A percentile compares a stretch with the other conserved stretches of the same genome.
phyloP scores from a whole-genome alignment of 1,140 invertebrate species.

The Condylostylus longicornis region DNA sequence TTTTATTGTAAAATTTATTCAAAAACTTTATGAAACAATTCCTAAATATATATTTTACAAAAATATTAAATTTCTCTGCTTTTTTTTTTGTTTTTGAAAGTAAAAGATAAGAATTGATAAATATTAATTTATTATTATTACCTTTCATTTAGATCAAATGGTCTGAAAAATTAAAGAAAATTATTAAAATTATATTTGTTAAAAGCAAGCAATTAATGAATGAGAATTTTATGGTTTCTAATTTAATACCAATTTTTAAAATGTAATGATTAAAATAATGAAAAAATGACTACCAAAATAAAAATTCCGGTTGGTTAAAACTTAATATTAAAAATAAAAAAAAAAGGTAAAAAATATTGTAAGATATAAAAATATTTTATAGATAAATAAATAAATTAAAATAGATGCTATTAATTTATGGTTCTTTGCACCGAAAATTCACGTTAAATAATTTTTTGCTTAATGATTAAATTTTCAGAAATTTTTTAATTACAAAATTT shows the following conservation, averaged over 20 bases:
- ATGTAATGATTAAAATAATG: slow-evolving; percentile 13
- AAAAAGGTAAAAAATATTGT: slow-evolving; percentile 12
- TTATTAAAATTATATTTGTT: background rate
- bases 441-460: too few species aligned
- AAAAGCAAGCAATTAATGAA: background rate
- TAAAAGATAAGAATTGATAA: slow-evolving; percentile 1
- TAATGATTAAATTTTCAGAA: too few species aligned
- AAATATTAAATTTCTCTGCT: too few species aligned
- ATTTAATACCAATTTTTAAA: background rate
- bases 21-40: too few species aligned
- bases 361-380: too few species aligned
- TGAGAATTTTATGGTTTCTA: background rate
- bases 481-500: too few species aligned
- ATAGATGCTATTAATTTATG: too few species aligned
- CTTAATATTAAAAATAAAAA: slow-evolving; percentile 13
- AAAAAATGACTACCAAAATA: slow-evolving; percentile 15
- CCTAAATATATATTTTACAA: too few species aligned
- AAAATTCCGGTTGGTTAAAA: slow-evolving; percentile 11
- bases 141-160: slow-evolving; percentile 26
- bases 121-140: slow-evolving; percentile 9
- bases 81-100: too few species aligned
- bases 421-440: too few species aligned
- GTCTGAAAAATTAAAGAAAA: slow-evolving; percentile 13
- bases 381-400: too few species aligned
- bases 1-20: too few species aligned